phyloP scores from a whole-genome alignment of 2,113 vertebrate species.

The Oenanthe oenanthe region DNA sequence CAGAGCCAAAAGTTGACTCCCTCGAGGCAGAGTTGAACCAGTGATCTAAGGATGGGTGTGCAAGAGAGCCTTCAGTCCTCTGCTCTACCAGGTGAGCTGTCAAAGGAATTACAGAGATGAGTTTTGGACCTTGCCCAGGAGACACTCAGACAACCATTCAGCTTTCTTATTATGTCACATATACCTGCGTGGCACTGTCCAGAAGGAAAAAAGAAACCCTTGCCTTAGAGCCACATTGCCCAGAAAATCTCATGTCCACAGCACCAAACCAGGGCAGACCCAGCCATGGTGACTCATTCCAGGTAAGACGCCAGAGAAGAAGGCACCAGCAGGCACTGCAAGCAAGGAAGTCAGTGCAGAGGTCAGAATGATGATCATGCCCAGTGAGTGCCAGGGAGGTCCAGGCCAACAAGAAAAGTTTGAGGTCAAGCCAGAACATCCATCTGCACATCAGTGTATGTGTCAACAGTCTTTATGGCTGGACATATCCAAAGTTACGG shows the following conservation, averaged over 20 bases:
- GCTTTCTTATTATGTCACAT: too few relatives aligned
- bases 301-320: background rate
- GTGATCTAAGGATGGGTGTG: conserved; percentile 82
- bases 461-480: background rate
- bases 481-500: background rate
- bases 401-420: background rate
- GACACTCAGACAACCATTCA: too few relatives aligned
- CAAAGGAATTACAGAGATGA: background rate
- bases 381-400: background rate
- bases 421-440: background rate
- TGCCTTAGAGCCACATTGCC: background rate
- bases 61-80: conserved; percentile 79
- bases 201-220: too few relatives aligned
- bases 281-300: background rate
- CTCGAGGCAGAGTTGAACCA: conserved; percentile 82
- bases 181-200: too few relatives aligned
- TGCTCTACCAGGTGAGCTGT: conserved; percentile 93
- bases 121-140: too few relatives aligned
- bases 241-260: background rate
- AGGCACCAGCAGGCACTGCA: background rate
- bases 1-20: background rate
- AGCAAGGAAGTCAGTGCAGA: background rate
- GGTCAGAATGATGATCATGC: background rate
- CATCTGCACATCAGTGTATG: background rate
- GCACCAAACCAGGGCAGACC: background rate